Evolutionary conservation across 2,113 vertebrate species (phyloP), one percentile per base, ranked within the genome.

Genomic region (Lepisosteus osseus): DNA sequence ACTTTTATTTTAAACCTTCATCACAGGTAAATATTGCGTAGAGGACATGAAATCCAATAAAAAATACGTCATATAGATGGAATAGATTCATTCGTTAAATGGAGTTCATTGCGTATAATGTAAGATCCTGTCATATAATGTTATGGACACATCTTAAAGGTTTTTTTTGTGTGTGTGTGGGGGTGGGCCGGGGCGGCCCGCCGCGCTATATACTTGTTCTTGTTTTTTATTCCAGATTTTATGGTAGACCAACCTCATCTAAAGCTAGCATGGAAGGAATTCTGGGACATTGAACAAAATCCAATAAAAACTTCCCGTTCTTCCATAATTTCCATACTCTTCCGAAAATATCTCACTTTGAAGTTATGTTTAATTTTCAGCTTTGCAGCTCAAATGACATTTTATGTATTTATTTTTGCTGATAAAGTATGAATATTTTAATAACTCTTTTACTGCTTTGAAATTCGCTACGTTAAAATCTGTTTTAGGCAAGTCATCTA

Each of bases 221-320:
- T 29, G 29, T 29, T 29, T 29, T 29, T 29, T 29, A 29, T 29
- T 29, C 29, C 29, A 29, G 0, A 29, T 29, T 29, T 29, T 29
- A 29, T 72, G 62, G 62, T 42, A 72, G 17, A 64, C 51, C 14
- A 45, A 8, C 54, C 51, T 7, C 64, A 57, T 57, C 14, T 17
- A 42, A 54, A 55, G 14, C 51, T 47, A 41, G 64, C 54, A 15
- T 13, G 29, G 70, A 59, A 61, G 41, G 51, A 61, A 59, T 73
- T 15, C 14, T 42, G 61, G 66, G 65, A 44, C 67, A 42, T 47
- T 68, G 72, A 73, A 68, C 72, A 8, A 44, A 65, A 14, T 73
- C 72, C 72, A 73, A 62, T 68, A 54, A 68, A 73, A 73, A 73
- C 72, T 73, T 73, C 72, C 72, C 57, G 40, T 73, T 11, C 72